Evolutionary conservation across 92 coral and sea anemone genomes (phyloP).

Genomic region (Siderastrea radians): DNA sequence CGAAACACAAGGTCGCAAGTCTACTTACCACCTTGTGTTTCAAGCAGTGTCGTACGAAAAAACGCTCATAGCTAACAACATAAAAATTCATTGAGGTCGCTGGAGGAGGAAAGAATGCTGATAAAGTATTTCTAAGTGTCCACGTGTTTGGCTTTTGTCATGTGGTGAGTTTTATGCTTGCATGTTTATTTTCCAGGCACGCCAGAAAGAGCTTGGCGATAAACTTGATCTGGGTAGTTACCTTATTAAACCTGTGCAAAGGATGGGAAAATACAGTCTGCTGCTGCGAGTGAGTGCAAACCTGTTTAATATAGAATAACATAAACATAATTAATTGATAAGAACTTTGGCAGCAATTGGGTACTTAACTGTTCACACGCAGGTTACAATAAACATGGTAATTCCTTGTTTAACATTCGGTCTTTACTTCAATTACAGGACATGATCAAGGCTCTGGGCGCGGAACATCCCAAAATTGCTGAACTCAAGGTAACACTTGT

Average conservation of each 20-base stretch:
- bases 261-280: slow-evolving; percentile 97
- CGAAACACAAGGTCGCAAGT: no score
- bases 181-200: slow-evolving; percentile 57
- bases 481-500: slow-evolving; percentile 72
- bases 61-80: no score
- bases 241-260: slow-evolving; percentile 97
- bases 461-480: slow-evolving; percentile 74
- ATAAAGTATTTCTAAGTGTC: no score
- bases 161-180: background rate
- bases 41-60: no score
- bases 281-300: slow-evolving; percentile 80
- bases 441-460: slow-evolving; percentile 85
- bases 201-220: slow-evolving; percentile 95
- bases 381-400: background rate
- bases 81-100: no score
- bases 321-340: no score
- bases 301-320: no score
- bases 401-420: background rate
- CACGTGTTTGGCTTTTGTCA: no score
- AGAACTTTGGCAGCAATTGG: no score
- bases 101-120: no score
- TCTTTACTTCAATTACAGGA: slow-evolving; percentile 66
- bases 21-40: no score
- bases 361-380: background rate
- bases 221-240: slow-evolving; percentile 97